Conservation (phyloP, 2,113 vertebrate genomes). For the Chroicocephalus ridibundus region DNA sequence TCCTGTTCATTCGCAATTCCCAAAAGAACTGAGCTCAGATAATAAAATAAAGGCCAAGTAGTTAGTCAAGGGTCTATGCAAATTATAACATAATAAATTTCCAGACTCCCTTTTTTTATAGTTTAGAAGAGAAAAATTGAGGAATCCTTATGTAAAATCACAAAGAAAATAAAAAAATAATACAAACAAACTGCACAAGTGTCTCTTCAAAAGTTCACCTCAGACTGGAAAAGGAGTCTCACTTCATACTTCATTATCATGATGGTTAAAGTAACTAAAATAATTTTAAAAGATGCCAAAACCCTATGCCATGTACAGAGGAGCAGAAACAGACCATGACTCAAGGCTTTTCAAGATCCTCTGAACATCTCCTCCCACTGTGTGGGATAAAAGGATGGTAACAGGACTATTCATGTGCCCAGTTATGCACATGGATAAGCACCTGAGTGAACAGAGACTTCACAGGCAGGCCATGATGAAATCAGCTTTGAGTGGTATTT, state of each 20-base stretch:
- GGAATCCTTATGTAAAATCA: neutral
- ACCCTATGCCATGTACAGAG: neutral
- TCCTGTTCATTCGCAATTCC: neutral
- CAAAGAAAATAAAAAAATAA: neutral
- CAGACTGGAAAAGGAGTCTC: neutral
- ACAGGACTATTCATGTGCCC: neutral
- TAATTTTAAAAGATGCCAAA: neutral
- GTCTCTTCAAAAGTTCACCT: neutral
- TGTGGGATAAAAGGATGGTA: neutral
- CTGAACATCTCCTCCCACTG: neutral
- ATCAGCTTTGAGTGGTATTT: neutral
- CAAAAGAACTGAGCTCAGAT: neutral
- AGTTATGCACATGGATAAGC: neutral
- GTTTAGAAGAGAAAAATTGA: neutral
- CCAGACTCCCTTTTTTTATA: neutral
- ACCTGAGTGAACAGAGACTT: neutral
- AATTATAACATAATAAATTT: neutral
- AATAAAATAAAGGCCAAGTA: neutral
- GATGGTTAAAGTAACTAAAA: neutral
- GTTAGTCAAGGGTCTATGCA: neutral
- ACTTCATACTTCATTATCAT: neutral
- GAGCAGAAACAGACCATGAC: neutral
- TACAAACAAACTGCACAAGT: neutral
- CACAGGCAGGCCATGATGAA: neutral
- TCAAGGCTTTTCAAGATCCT: neutral